phyloP scores from a whole-genome alignment of 1,140 invertebrate genomes.

The Bombus waltoni region DNA sequence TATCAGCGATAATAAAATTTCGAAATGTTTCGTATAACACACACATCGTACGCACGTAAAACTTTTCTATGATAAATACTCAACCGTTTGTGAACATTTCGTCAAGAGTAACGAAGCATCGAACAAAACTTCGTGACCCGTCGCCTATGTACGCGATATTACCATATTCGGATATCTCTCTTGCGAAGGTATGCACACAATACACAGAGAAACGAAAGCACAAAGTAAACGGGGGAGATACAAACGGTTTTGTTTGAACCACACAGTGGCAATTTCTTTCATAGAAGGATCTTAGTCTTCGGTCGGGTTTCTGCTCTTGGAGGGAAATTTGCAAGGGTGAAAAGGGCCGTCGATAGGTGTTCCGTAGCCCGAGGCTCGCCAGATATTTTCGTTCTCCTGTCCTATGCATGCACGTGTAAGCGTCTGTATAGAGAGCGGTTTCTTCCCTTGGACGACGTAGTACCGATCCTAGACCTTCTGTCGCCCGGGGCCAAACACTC shows the following conservation, averaged over 20 bases:
- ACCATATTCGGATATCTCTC: background rate
- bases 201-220: background rate
- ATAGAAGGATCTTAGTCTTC: background rate
- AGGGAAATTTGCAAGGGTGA: slow-evolving; percentile 15
- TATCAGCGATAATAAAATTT: background rate
- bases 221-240: background rate
- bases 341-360: slow-evolving; percentile 44
- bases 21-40: background rate
- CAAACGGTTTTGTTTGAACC: background rate
- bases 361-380: slow-evolving; percentile 13
- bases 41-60: background rate
- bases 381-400: slow-evolving; percentile 49
- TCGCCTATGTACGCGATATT: slow-evolving; percentile 1
- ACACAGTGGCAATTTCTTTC: background rate
- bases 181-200: background rate
- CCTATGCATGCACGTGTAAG: slow-evolving; percentile 12
- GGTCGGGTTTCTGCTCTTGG: background rate
- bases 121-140: background rate
- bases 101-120: slow-evolving; percentile 9
- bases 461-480: slow-evolving; percentile 46
- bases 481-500: slow-evolving; percentile 38
- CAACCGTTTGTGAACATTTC: background rate
- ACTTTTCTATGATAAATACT: background rate
- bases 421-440: background rate
- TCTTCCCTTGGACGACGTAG: background rate